Base-by-base conservation (phyloP, 2,797 vertebrate genomes). In the Neosalanx taihuensis region DNA sequence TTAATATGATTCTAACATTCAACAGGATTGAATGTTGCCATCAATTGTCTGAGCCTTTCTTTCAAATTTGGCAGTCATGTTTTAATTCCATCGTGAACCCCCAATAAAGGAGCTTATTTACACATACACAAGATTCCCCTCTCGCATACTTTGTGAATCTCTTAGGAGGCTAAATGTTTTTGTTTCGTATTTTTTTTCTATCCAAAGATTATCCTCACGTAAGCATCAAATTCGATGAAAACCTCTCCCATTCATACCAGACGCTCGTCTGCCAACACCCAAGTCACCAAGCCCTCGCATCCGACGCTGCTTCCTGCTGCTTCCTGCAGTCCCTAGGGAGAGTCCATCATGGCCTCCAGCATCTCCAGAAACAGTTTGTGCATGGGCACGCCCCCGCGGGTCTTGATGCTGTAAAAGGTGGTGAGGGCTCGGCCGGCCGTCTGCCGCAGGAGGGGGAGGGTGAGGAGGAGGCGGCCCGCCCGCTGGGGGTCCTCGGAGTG, bases 261-360 rank as follows among this genome's bases (percentile, higher is more conserved):
- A 56, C 72, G 73, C 75, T 82, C 73, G 68, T 64, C 64, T 30
- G 17, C 30, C 29, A 60, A 84, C 82, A 79, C 67, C 67, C 78
- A 58, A 7, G n/a, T 29, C 15, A 20, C 62, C 29, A 31, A 10
- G 56, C 26, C n/a, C 49, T 68, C 57, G n/a, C 41, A 61, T 67
- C 79, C 80, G 78, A 67, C 49, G 18, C 1, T 69, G 75, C 73
- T 80, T 69, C 15, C 63, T n/a, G 66, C 68, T 46, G 74, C 65
- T 59, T 75, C 75, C 77, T 69, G 18, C 53, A 31, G 10, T 18
- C 81, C 83, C 84, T 93, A 94, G 26, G 93, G 93, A 31, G 93
- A 96, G 90, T 97, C 95, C 95, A 97, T 97, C 95, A 96, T 97
- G 89, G 96, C 96, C 90, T 97, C 95, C 73, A 97, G 91, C 96